Evolutionary conservation across 2,888 invertebrate species (phyloP).

Genomic region (Rhopalosiphum nymphaeae): DNA sequence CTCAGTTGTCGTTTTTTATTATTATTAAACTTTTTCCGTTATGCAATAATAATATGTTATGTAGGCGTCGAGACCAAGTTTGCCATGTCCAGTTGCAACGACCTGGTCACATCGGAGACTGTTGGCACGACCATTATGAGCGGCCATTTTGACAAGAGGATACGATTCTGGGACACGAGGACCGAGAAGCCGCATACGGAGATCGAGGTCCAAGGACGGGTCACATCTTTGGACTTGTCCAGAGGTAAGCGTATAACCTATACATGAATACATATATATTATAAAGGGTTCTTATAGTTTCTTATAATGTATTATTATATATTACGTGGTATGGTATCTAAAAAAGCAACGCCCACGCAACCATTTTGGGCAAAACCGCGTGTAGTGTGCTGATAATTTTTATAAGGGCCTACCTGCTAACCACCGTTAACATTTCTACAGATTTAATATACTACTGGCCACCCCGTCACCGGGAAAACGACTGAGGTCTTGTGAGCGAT

Average conservation of each 20-base stretch:
- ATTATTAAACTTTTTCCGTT: not conserved
- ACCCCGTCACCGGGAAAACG: not conserved
- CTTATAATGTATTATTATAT: not conserved
- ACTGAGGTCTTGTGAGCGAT: not conserved
- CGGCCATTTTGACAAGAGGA: constrained; percentile 97
- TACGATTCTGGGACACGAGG: constrained; percentile 97
- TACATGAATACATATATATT: not conserved
- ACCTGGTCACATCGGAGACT: constrained; percentile 91
- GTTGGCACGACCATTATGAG: constrained; percentile 92
- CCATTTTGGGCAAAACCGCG: not conserved
- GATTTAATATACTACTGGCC: not conserved
- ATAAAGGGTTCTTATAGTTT: not conserved
- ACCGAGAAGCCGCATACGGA: constrained; percentile 84
- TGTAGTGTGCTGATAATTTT: not conserved
- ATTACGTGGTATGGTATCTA: not conserved
- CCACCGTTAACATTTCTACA: not conserved
- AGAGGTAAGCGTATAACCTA: constrained; percentile 76
- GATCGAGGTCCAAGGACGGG: constrained; percentile 90
- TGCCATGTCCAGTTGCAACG: constrained; percentile 97
- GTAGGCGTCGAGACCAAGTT: constrained; percentile 91
- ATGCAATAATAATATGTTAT: constrained; percentile 53
- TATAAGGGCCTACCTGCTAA: not conserved
- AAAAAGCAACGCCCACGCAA: not conserved
- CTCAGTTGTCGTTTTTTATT: not conserved
- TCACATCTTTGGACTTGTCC: constrained; percentile 94